A percentile compares a stretch with the other conserved stretches of the same genome.
Conservation (phyloP, 2,113 vertebrate genomes). For the Laticauda laticaudata region DNA sequence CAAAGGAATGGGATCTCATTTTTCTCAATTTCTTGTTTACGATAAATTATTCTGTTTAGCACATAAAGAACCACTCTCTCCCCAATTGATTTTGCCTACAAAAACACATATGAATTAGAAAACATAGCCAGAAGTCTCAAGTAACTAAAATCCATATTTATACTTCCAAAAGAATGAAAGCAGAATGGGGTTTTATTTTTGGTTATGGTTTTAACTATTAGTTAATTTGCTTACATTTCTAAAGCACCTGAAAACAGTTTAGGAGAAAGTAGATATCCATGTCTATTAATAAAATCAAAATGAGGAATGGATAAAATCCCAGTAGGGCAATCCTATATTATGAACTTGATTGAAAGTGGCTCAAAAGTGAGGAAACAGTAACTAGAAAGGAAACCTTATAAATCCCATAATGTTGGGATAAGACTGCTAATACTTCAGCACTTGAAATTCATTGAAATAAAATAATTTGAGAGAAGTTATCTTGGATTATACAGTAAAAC, state of each 20-base stretch:
- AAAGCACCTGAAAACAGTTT: neutral
- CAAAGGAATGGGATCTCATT: constrained; percentile 84
- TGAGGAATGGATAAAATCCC: constrained; percentile 1
- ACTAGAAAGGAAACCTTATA: neutral
- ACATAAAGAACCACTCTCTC: constrained; percentile 90
- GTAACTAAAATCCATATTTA: neutral
- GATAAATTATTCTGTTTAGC: constrained; percentile 88
- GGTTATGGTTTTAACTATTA: neutral
- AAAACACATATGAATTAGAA: constrained; percentile 38
- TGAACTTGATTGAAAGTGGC: neutral
- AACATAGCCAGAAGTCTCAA: neutral
- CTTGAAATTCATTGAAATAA: neutral
- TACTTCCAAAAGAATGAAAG: neutral
- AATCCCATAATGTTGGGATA: neutral
- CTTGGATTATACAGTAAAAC: neutral
- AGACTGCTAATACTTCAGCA: no score
- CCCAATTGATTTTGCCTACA: constrained; percentile 80
- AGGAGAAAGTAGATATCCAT: neutral
- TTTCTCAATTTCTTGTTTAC: constrained; percentile 80
- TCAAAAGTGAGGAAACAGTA: neutral
- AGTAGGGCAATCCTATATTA: neutral
- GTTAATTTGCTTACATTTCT: neutral
- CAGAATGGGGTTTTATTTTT: neutral
- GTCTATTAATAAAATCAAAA: neutral
- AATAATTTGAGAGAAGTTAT: neutral